These are phyloP conservation scores for Aproaerema taeniolella DNA, from an alignment of 2,888 invertebrate species.

Conservation along the genomic window DNA sequence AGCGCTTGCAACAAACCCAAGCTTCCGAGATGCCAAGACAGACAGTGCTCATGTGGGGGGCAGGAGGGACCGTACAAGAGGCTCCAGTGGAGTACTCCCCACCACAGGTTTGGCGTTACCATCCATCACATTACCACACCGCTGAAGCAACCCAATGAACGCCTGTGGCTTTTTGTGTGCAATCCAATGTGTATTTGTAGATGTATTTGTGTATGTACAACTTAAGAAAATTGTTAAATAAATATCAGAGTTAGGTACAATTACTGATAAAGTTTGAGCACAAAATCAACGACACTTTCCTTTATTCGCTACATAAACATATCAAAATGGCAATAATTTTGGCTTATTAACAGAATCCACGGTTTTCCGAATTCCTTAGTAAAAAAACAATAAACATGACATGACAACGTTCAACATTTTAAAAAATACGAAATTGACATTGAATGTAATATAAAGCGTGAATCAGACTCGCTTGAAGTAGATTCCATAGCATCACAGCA, in stretches of 20 bases:
- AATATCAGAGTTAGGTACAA: background rate
- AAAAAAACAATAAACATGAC: too few relatives aligned
- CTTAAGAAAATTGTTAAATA: background rate
- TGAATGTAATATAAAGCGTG: too few relatives aligned
- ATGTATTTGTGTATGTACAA: slow-evolving; percentile 5
- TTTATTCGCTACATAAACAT: too few relatives aligned
- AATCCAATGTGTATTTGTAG: slow-evolving; percentile 25
- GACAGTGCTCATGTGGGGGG: slow-evolving; percentile 96
- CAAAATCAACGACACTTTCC: background rate
- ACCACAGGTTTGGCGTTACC: slow-evolving; percentile 74
- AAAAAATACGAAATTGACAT: too few relatives aligned
- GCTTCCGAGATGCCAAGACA: slow-evolving; percentile 84
- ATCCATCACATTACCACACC: slow-evolving; percentile 69
- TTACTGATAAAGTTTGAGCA: too few relatives aligned
- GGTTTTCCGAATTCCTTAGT: too few relatives aligned
- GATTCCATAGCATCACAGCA: too few relatives aligned
- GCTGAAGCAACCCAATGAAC: slow-evolving; percentile 71
- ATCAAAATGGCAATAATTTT: too few relatives aligned
- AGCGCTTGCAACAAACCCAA: slow-evolving; percentile 55
- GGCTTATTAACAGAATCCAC: too few relatives aligned
- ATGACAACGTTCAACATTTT: too few relatives aligned
- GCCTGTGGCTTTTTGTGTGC: slow-evolving; percentile 39
- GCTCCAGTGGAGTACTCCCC: slow-evolving; percentile 68
- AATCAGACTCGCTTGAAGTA: too few relatives aligned
- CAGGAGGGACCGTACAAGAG: slow-evolving; percentile 66